Base-by-base conservation (phyloP, 2,888 invertebrate genomes). In the Ganaspis brasiliensis region DNA sequence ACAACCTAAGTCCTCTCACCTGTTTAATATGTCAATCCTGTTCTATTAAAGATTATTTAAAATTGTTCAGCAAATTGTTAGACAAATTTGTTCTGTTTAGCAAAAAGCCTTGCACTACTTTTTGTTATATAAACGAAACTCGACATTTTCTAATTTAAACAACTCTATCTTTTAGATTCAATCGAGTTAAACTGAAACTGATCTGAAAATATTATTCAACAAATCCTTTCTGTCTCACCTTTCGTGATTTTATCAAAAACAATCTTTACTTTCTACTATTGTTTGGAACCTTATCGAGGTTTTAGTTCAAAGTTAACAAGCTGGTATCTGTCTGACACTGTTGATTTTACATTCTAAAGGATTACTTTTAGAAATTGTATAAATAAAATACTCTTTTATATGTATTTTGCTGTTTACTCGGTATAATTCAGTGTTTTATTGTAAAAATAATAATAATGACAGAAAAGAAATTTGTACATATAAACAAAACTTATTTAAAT, bases 261-360 rank as follows among this genome's bases (percentile, higher is more conserved):
- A 40, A 40, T 40, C 63, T 40, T 40, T 63, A 19, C 63, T 40
- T 63, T 37, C 40, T 63, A 37, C 40, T 63, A 37, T 63, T 63
- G 14, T 37, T 21, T 21, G 63, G 40, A 63, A 63, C 35, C 63
- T 63, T 63, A 63, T 63, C 63, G 10, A 1, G 40, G 63, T 14
- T 14, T 63, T 35, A 61, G 61, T 35, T 63, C 61, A 21, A 63
- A 63, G 63, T 63, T 37, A 63, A 63, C 63, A 63, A 12, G 61
- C 10, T 10, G 35, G 21, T 10, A 12, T 37, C 37, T 19, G 19
- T 2, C 35, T 4, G 16, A 16, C 19, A 37, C 35, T 10, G 37
- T 19, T 61, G 37, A 40, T 37, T 37, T 63, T 63, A 40, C 21
- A 19, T 12, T 37, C 21, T 12, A 21, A 40, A 40, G 40, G 37